Evolutionary conservation across 2,797 vertebrate genomes (phyloP), one percentile per base, ranked within the genome.

Genomic region (Enteromius afrohamiltoni): DNA sequence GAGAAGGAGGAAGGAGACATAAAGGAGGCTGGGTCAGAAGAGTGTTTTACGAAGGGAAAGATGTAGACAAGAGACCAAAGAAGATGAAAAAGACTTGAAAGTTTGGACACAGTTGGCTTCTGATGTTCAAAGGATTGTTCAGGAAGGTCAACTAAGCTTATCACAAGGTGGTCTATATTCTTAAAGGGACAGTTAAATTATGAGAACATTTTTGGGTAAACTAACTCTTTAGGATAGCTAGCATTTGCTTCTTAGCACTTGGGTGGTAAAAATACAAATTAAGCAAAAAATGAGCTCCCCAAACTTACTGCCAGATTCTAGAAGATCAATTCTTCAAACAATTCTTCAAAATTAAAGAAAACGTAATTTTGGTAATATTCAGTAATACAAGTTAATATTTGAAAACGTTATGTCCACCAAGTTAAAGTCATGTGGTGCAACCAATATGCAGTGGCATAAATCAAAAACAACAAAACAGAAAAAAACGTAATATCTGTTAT

Each of bases 1-100:
- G 49, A 77, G 51, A 70, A 60, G 62, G 49, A 42, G 55, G 37
- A 65, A 37, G 58, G 73, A 77, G 23, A 73, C 53, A 78, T 34
- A 67, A 37, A 62, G 26, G 26, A 26, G 40, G 45, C 65, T 31
- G 37, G 17, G 69, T 65, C 17, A 53, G 51, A 58, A 82, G 69
- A 71, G 34, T 34, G 16, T 51, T 78, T 45, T 40, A 42, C 7
- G 1, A 68, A 77, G 11, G 16, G 67, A 42, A 42, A 10, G 58
- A 67, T 51, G n/a, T 29, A 60, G 31, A 76, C 45, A 55, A 51
- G 42, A 47, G 62, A 29, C 34, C 23, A 47, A 47, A 64, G 26
- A 67, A 29, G 5, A 74, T 58, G 17, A 40, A 6, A 17, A 62
- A 62, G 14, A 53, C 47, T 34, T 67, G 17, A 3, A 37, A 1